phyloP scores from a whole-genome alignment of 2,113 vertebrate species.

The Numida meleagris region DNA sequence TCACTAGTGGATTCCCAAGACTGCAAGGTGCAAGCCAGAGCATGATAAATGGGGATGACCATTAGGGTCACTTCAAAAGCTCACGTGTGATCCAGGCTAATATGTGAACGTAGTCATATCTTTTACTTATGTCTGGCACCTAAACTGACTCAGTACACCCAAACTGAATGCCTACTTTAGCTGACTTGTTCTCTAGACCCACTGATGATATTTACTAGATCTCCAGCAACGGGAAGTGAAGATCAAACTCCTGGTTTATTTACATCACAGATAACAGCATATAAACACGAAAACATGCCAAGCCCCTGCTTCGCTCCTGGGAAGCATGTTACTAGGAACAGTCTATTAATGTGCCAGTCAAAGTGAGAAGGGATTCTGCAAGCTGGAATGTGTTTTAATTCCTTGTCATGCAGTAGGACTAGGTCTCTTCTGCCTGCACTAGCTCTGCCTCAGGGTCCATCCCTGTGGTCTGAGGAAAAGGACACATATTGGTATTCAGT shows the following conservation, averaged over 20 bases:
- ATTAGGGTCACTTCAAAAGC: background rate
- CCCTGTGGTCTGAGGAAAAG: background rate
- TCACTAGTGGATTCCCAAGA: background rate
- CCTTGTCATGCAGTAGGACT: background rate
- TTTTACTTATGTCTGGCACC: background rate
- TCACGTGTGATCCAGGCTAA: background rate
- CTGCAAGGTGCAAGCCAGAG: background rate
- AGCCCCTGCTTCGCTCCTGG: background rate
- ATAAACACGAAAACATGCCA: background rate
- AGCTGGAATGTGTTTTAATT: background rate
- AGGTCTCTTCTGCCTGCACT: background rate
- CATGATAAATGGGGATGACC: rapidly evolving
- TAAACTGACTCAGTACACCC: background rate
- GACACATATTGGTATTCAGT: background rate
- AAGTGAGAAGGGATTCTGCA: background rate
- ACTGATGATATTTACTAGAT: background rate
- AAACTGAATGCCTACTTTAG: background rate
- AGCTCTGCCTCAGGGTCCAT: background rate
- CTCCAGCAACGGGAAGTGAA: background rate
- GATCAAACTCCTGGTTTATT: background rate
- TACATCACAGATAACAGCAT: background rate
- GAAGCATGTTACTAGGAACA: background rate
- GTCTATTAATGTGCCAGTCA: background rate
- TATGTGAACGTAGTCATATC: background rate
- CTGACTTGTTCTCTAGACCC: background rate